A percentile compares a stretch with the other conserved stretches of the same genome.
phyloP scores from a whole-genome alignment of 2,113 vertebrate species.

The Periophthalmus modestus region DNA sequence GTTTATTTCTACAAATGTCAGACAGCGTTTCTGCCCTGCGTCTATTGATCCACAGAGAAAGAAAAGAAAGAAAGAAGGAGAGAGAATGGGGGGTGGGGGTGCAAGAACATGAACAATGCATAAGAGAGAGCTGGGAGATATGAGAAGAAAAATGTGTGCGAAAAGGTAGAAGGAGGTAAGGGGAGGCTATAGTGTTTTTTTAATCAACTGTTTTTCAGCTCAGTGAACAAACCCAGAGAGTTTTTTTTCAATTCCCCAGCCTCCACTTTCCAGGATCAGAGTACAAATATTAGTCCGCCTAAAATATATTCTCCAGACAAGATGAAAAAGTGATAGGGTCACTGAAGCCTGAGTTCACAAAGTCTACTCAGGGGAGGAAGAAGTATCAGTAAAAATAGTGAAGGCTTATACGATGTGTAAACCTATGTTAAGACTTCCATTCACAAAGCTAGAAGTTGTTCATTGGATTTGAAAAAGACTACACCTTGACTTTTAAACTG shows the following conservation, averaged over 20 bases:
- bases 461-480: not conserved
- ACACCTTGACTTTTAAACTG: not conserved
- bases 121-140: constrained; percentile 18
- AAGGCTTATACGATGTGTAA: not conserved
- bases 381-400: not conserved
- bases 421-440: not conserved
- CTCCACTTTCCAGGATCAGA: constrained; percentile 16
- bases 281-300: constrained; percentile 34
- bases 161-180: constrained; percentile 43
- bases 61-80: constrained; percentile 20
- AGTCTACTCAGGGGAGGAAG: not conserved
- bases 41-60: constrained; percentile 71
- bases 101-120: constrained; percentile 33
- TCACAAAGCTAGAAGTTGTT: not conserved
- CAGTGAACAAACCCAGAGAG: constrained; percentile 46
- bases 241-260: constrained; percentile 24
- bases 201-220: constrained; percentile 58
- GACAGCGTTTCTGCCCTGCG: constrained; percentile 69
- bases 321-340: constrained; percentile 21
- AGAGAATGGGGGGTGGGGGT: not conserved
- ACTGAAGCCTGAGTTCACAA: not conserved
- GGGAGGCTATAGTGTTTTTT: constrained; percentile 43
- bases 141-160: constrained; percentile 11
- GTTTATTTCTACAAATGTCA: constrained; percentile 79
- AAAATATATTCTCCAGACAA: constrained; percentile 47